Base-by-base conservation (phyloP, 2,888 invertebrate species). In the Thera obeliscata region DNA sequence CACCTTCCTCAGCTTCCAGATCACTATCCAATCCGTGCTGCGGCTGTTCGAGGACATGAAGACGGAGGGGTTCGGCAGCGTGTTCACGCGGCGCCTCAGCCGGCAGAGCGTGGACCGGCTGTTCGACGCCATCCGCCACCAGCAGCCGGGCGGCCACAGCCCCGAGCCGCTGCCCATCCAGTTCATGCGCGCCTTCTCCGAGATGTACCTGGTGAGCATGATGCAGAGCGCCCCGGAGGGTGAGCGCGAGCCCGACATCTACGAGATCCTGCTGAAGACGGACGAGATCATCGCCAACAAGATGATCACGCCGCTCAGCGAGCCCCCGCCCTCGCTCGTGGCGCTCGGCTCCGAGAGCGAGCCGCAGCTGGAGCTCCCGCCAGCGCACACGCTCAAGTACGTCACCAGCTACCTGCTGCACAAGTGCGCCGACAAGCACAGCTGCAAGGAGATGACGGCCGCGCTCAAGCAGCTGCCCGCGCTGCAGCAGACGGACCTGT, bases 1-100 rank as follows among this genome's bases (percentile, higher is more conserved):
- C 50, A 79, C 80, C 33, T 69, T 79, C 11, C 72, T 77, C n/a
- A 70, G 74, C 9, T 77, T 80, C 58, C 78, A 75, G 68, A 74
- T 78, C 22, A 78, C 77, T 1, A 78, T 81, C 52, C 72, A 73
- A 8, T 78, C 81, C 4, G 59, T 79, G 38, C 68, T 76, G 60
- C 71, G 75, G 12, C 66, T 81, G 35, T 75, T 76, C 66, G 74
- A 76, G 33, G 77, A 79, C 50, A 72, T 80, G 43, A 67, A 71
- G 43, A 71, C 67, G 38, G 67, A 71, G 36, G 67, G 62, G 1
- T 73, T 73, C 48, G 55, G 48, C 22, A 48, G 57, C 6, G 54
- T 64, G 12, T 74, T 59, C 67, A 72, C 73, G 11, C 70, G 71
- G 11, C 54, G 71, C 8, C 63, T 74, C 2, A 70, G 52, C 52